Base-by-base conservation (phyloP, 2,888 invertebrate species). In the Acrocyrtus sp. region DNA sequence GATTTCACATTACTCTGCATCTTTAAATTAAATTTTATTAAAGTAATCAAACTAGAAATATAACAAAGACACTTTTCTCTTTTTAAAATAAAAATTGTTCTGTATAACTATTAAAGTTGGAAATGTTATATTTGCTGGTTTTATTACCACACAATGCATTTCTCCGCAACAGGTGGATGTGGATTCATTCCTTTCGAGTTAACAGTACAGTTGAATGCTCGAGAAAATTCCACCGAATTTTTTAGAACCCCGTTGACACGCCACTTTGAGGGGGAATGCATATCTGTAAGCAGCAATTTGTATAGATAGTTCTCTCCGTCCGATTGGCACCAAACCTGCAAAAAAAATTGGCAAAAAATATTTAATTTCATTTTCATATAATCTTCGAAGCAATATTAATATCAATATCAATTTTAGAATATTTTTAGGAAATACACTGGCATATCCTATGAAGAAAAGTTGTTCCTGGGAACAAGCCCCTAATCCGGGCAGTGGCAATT, bases 391-490 rank as follows among this genome's bases (percentile, higher is more conserved):
- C n/a, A n/a, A n/a, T n/a, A n/a, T n/a, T n/a, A n/a, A n/a, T n/a
- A n/a, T n/a, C n/a, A n/a, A n/a, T n/a, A n/a, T n/a, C n/a, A n/a
- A n/a, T n/a, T n/a, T n/a, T n/a, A n/a, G n/a, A n/a, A n/a, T n/a
- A n/a, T n/a, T n/a, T n/a, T n/a, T n/a, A n/a, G n/a, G n/a, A n/a
- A n/a, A n/a, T 1, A 91, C 91, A 87, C 90, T 90, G 0, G 95
- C 95, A 84, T 95, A 96, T 83, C 95, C 95, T 5, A 96, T 86
- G 83, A 95, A 96, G 85, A 96, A 96, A 10, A 96, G 85, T 83
- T 96, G 95, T 26, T 90, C 90, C 15, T 91, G 89, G 34, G 86
- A 86, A 82, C 91, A 88, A 61, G 87, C 84, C 83, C 69, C 91
- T 90, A 0, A 92, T 90, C 79, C 95, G 82, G 58, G 89, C 87